Percentiles rank a stretch among this genome's conserved stretches.
Evolutionary conservation across 2,113 vertebrate species (phyloP).

Genomic region (Aythya baeri): DNA sequence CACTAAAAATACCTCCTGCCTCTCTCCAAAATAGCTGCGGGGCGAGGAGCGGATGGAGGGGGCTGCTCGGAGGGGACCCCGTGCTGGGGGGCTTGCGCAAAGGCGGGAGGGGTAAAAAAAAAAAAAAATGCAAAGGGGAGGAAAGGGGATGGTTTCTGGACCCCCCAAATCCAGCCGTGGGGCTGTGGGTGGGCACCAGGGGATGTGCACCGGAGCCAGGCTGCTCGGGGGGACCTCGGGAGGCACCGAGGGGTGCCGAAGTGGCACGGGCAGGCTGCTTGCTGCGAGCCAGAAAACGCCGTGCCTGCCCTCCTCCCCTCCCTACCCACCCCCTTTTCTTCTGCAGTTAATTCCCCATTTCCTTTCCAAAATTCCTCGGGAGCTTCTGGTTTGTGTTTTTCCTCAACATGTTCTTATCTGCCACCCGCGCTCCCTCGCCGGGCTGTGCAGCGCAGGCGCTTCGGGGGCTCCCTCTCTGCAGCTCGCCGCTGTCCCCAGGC

Average conservation of each 20-base stretch:
- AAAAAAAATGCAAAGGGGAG: background rate
- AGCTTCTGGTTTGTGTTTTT: constrained; percentile 70
- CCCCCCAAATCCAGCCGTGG: background rate
- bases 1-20: constrained; percentile 65
- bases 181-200: background rate
- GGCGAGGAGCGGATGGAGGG: background rate
- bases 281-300: background rate
- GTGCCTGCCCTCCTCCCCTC: background rate
- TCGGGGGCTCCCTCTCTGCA: background rate
- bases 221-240: background rate
- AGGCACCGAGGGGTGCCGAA: background rate
- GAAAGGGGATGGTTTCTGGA: background rate
- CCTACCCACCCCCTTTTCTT: background rate
- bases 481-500: background rate
- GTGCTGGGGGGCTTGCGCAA: background rate
- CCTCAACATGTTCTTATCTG: constrained; percentile 55
- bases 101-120: background rate
- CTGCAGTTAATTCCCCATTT: constrained; percentile 58
- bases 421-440: background rate
- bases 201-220: fast-evolving
- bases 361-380: constrained; percentile 65
- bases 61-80: background rate
- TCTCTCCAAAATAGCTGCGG: constrained; percentile 51
- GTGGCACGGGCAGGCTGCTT: background rate
- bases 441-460: background rate